Evolutionary conservation across 2,797 vertebrate genomes (phyloP), one percentile per base, ranked within the genome.

Genomic region (Diceros bicornis): DNA sequence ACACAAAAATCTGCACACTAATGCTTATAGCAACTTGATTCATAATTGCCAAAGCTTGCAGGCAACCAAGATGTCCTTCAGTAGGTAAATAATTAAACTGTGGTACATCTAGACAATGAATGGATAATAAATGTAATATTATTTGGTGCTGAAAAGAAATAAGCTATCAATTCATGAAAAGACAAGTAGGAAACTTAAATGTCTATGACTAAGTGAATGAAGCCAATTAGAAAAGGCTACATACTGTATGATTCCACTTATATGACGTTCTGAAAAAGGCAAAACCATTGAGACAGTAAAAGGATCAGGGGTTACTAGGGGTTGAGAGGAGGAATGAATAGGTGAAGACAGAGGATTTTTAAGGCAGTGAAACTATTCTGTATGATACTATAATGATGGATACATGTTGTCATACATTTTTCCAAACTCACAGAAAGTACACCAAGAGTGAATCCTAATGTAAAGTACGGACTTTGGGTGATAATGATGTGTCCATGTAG

Each of bases 401-500:
- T 21, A 32, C 32, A 0, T 10, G 20, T 41, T n/a, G 6, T 52
- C 32, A 29, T 21, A 17, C 11, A 62, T 27, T 11, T 52, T 13
- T 14, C 4, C 62, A 74, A 52, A 74, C 18, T n/a, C 23, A 16
- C 1, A 25, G 29, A 86, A 47, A 4, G 9, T 37, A 29, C 13
- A 29, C 21, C 6, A 27, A 21, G 27, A 82, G 57, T 44, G 59
- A 72, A 52, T 25, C 25, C 44, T 61, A 3, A 50, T 55, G 6
- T n/a, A 12, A 41, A 41, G 14, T n/a, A 23, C 1, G 27, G 13
- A 32, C n/a, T 57, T 32, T 4, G 44, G 74, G 18, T 47, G 55
- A 55, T 52, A 29, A 16, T 2, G 27, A 55, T 1, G 13, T 2
- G 1, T 34, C 47, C 29, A 1, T 18, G n/a, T 4, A n/a, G 41